Evolutionary conservation across 30 jellyfish, hydroid and myxozoan species (phyloP).

Genomic region (Aurelia sp.): DNA sequence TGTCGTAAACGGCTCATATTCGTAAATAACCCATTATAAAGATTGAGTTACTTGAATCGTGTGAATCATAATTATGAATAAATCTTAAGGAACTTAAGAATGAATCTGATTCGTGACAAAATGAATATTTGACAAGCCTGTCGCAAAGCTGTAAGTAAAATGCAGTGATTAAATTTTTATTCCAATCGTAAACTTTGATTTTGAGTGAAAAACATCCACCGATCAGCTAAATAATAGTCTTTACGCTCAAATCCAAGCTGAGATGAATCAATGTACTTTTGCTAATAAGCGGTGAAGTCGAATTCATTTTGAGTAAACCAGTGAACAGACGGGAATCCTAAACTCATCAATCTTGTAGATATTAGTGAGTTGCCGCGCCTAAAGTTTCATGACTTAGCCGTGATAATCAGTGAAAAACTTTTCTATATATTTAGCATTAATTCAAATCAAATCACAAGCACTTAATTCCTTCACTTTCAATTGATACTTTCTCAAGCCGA

Average conservation of each 20-base stretch:
- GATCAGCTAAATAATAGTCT: conserved; percentile 19
- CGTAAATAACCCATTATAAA: conserved; percentile 7
- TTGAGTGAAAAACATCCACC: conserved; percentile 6
- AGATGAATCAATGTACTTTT: conserved; percentile 37
- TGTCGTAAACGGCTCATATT: too few species aligned
- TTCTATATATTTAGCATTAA: conserved; percentile 66
- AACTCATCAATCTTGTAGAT: conserved; percentile 47
- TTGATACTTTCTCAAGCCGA: conserved; percentile 78
- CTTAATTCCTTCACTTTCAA: conserved; percentile 30
- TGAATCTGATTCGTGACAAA: conserved; percentile 51
- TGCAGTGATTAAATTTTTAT: conserved; percentile 8
- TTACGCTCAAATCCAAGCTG: conserved; percentile 26
- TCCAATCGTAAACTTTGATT: conserved; percentile 2
- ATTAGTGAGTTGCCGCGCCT: conserved; percentile 51
- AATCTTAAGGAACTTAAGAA: too few species aligned
- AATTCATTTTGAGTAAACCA: conserved; percentile 34
- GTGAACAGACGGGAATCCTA: conserved; percentile 49
- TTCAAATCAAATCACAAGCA: conserved; percentile 64
- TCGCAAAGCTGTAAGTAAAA: conserved; percentile 25
- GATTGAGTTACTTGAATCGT: conserved; percentile 24
- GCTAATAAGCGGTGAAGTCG: conserved; percentile 41
- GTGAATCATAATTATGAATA: neutral
- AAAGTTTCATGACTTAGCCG: conserved; percentile 31
- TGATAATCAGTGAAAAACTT: conserved; percentile 47
- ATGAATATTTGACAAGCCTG: conserved; percentile 51